Conservation (phyloP, 2,888 invertebrate genomes). For the Acholoe squamosa region DNA sequence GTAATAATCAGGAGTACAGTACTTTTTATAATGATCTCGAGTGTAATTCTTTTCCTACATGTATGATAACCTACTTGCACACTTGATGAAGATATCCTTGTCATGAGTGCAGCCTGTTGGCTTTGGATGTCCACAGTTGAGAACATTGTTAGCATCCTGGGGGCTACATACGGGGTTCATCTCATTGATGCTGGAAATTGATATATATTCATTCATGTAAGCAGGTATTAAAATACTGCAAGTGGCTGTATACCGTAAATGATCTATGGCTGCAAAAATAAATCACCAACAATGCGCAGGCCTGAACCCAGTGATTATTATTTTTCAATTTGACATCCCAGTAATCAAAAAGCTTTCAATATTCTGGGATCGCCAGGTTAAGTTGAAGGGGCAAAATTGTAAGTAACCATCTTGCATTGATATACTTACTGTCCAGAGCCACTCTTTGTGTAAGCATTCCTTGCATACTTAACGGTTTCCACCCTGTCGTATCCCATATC, state of each 20-base stretch:
- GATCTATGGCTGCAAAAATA: too few relatives aligned
- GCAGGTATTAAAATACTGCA: background rate
- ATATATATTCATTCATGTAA: background rate
- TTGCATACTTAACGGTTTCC: background rate
- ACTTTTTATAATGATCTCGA: too few relatives aligned
- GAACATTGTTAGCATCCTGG: slow-evolving; percentile 26
- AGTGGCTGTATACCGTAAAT: too few relatives aligned
- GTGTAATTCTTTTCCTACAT: too few relatives aligned
- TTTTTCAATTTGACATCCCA: too few relatives aligned
- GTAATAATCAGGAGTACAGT: too few relatives aligned
- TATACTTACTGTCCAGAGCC: background rate
- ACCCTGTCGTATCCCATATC: slow-evolving; percentile 10
- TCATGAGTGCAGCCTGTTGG: background rate
- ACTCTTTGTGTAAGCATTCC: background rate
- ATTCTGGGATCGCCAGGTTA: too few relatives aligned
- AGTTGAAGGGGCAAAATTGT: too few relatives aligned
- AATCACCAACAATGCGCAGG: too few relatives aligned
- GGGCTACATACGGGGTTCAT: slow-evolving; percentile 23
- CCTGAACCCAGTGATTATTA: too few relatives aligned
- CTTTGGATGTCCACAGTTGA: slow-evolving; percentile 26
- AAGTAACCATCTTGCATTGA: too few relatives aligned
- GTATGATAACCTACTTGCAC: background rate
- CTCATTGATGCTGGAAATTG: slow-evolving; percentile 29
- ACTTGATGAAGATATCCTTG: slow-evolving; percentile 31
- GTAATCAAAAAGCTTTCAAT: too few relatives aligned